Evolutionary conservation across 1,140 invertebrate genomes (phyloP), one percentile per base, ranked within the genome.

Genomic region (Diabrotica undecimpunctata): DNA sequence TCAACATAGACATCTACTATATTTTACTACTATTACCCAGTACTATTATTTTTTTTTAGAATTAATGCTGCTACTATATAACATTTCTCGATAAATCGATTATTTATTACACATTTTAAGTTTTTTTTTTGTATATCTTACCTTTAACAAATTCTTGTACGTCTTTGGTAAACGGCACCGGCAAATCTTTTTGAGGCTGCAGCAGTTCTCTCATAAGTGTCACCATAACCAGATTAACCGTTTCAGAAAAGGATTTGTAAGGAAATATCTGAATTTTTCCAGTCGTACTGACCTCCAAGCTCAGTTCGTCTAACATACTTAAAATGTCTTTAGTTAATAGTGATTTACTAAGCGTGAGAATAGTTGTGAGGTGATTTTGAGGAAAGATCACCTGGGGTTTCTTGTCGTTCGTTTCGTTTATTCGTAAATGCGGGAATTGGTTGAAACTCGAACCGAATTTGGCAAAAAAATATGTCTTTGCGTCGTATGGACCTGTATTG

Each of bases 161-260:
- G 75, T 99, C 96, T 78, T 90, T 91, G 5, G 94, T 96, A 75
- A 99, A 98, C 0, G 91, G 88, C 5, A 86, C 82, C 4, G 94
- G 92, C 59, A 98, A 81, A 81, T 96, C 94, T 71, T 88, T 90
- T 74, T 97, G 93, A 76, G 91, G 88, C 73, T 96, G 92, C 36
- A 99, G 80, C 41, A 99, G 80, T 79, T 99, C 96, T 66, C 95
- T 82, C 50, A 99, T 79, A 57, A 98, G 79, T 0, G 95, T 94
- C 3, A 98, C 92, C 84, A 97, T 88, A 0, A 96, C 94, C 51
- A 99, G 81, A 80, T 95, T 97, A 53, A 99, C 82, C 0, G 92
- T 95, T 82, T 99, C 97, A 67, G 94, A 97, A 75, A 97, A 95
- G 4, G 92, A 93, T 73, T 92, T 89, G 78, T 96, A 97, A 5